These are phyloP conservation scores for Leptosomus discolor DNA, from an alignment of 2,113 vertebrate genomes.

Conservation along the genomic window DNA sequence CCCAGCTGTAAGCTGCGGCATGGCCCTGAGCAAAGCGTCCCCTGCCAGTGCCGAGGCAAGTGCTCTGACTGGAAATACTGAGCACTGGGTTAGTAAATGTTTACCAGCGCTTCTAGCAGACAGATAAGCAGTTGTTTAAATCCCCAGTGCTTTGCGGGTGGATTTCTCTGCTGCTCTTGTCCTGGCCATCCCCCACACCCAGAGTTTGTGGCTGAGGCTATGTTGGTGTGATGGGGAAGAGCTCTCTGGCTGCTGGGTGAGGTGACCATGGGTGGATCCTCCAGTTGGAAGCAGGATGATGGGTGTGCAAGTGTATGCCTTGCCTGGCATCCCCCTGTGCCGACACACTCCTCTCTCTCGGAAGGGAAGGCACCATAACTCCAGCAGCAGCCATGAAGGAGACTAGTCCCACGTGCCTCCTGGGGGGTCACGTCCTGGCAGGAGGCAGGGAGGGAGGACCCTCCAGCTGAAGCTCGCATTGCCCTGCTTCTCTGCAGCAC, in stretches of 20 bases:
- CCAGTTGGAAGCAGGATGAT: fast-evolving
- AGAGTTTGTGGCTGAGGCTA: background rate
- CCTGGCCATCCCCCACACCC: fast-evolving
- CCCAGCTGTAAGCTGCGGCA: fast-evolving
- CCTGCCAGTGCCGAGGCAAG: background rate
- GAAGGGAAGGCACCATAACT: background rate
- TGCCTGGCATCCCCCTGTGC: background rate
- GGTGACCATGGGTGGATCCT: background rate
- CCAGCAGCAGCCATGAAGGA: background rate
- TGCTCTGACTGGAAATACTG: background rate
- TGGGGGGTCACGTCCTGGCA: fast-evolving
- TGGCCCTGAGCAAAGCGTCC: background rate
- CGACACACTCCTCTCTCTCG: fast-evolving
- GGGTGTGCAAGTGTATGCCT: background rate
- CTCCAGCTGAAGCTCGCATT: fast-evolving
- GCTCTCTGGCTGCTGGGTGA: background rate
- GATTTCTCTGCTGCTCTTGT: background rate
- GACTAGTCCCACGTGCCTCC: background rate
- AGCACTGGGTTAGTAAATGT: background rate
- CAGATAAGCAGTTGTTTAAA: background rate
- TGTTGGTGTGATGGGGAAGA: background rate
- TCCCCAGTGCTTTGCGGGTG: background rate
- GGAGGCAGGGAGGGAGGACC: background rate
- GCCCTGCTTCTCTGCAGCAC: background rate
- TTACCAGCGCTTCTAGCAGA: background rate